Evolutionary conservation across 2,113 vertebrate genomes (phyloP).

Genomic region (Atherinomorus stipes): DNA sequence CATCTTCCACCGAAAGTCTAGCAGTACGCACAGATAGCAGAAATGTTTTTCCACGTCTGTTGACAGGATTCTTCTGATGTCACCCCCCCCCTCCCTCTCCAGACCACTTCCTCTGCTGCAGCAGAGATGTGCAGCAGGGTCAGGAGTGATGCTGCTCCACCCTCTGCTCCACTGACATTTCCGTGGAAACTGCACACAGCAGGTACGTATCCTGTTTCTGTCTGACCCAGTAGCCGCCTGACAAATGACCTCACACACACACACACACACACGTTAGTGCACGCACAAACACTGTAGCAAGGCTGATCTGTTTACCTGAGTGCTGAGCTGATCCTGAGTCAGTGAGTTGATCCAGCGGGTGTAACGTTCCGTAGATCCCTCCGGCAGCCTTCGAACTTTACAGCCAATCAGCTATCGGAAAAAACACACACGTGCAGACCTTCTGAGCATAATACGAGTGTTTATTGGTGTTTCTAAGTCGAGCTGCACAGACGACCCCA

Average conservation of each 20-base stretch:
- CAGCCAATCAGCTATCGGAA: constrained; percentile 90
- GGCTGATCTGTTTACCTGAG: constrained; percentile 85
- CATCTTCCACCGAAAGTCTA: not conserved
- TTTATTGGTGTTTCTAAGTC: not conserved
- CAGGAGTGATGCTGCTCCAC: constrained; percentile 29
- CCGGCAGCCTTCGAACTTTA: constrained; percentile 86
- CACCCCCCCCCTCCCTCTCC: not conserved
- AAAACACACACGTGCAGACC: constrained; percentile 27
- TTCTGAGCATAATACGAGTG: not conserved
- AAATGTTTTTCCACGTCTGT: too few relatives aligned
- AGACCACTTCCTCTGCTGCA: constrained; percentile 55
- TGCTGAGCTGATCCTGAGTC: constrained; percentile 87
- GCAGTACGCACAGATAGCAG: not conserved
- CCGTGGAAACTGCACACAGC: constrained; percentile 69
- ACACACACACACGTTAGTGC: constrained; percentile 19
- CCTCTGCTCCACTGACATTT: constrained; percentile 44
- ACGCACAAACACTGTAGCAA: not conserved
- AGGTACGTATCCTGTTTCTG: constrained; percentile 79
- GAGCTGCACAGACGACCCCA: not conserved
- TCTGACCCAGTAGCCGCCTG: constrained; percentile 60
- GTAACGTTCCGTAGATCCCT: constrained; percentile 91
- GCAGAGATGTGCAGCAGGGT: constrained; percentile 43
- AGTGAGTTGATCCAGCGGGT: constrained; percentile 94
- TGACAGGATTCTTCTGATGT: not conserved
- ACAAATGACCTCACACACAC: constrained; percentile 62